Percentiles rank a stretch among this genome's conserved stretches.
Conservation (phyloP, 2,888 invertebrate species). For the Oscheius sp. region DNA sequence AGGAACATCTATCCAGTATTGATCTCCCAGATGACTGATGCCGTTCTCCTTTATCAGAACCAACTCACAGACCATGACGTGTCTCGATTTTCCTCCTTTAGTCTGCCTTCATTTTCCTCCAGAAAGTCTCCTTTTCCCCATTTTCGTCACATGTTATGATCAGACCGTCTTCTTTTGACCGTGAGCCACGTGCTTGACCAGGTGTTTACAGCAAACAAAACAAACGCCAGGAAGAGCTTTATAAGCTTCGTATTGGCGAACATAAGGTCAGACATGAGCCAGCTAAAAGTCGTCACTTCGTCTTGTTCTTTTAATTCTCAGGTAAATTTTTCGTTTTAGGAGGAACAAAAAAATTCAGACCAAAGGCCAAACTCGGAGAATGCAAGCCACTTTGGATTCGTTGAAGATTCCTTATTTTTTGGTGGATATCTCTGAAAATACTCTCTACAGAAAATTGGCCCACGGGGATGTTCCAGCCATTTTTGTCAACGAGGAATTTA, state of each 20-base stretch:
- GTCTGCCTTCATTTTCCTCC: not conserved
- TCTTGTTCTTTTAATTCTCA: conserved; percentile 12
- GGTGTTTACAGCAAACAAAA: conserved; percentile 11
- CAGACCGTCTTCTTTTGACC: not conserved
- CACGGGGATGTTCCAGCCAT: conserved; percentile 9
- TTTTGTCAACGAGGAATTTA: conserved; percentile 7
- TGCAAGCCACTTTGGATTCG: not conserved
- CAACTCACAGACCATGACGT: not conserved
- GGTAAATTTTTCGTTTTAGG: not conserved
- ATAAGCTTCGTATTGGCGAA: not conserved
- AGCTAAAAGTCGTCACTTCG: conserved; percentile 20
- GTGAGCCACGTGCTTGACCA: conserved; percentile 2
- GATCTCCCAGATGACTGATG: too few relatives aligned
- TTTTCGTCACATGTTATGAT: conserved; percentile 5
- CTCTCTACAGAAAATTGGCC: not conserved
- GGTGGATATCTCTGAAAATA: not conserved
- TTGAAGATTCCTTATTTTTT: not conserved
- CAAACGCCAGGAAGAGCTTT: not conserved
- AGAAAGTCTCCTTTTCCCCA: not conserved
- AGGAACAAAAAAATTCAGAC: not conserved
- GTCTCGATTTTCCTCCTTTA: not conserved
- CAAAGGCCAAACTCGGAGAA: not conserved
- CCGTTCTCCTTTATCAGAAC: not conserved
- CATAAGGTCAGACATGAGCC: conserved; percentile 3
- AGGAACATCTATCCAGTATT: too few relatives aligned